Conservation (phyloP, 2,888 invertebrate genomes). For the Cheiracanthium punctorium region DNA sequence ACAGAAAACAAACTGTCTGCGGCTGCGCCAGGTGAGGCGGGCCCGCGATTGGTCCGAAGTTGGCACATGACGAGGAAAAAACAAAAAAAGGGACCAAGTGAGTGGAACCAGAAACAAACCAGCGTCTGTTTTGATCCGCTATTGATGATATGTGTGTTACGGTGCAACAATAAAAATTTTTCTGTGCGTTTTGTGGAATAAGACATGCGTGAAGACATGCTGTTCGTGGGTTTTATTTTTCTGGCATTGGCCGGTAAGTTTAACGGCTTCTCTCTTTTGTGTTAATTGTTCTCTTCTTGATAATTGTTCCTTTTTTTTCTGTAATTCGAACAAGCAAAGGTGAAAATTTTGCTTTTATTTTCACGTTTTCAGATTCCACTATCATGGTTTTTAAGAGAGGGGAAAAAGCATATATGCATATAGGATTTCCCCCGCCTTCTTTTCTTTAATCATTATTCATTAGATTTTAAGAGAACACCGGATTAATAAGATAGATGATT, state of each 20-base stretch:
- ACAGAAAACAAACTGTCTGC: not conserved
- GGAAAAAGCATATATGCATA: too few species aligned
- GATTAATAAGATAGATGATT: too few species aligned
- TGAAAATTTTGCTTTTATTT: too few species aligned
- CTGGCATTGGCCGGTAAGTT: not conserved
- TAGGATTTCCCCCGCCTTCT: too few species aligned
- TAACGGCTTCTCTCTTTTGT: not conserved
- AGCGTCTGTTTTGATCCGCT: slow-evolving; percentile 7
- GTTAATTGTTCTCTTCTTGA: not conserved
- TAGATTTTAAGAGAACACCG: too few species aligned
- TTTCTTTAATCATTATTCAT: too few species aligned
- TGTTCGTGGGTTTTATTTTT: not conserved
- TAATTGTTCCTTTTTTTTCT: too few species aligned
- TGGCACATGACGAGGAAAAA: slow-evolving; percentile 3
- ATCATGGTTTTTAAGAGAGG: too few species aligned
- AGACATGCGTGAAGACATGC: slow-evolving; percentile 7
- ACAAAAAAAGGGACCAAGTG: not conserved
- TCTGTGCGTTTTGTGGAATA: not conserved
- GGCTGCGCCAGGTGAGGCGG: not conserved
- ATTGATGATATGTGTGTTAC: not conserved
- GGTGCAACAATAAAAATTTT: slow-evolving; percentile 3
- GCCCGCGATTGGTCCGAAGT: not conserved
- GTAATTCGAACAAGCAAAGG: too few species aligned
- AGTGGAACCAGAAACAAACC: not conserved
- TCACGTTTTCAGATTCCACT: too few species aligned